Base-by-base conservation (phyloP, 2,888 invertebrate species). In the Drosophila incognita region DNA sequence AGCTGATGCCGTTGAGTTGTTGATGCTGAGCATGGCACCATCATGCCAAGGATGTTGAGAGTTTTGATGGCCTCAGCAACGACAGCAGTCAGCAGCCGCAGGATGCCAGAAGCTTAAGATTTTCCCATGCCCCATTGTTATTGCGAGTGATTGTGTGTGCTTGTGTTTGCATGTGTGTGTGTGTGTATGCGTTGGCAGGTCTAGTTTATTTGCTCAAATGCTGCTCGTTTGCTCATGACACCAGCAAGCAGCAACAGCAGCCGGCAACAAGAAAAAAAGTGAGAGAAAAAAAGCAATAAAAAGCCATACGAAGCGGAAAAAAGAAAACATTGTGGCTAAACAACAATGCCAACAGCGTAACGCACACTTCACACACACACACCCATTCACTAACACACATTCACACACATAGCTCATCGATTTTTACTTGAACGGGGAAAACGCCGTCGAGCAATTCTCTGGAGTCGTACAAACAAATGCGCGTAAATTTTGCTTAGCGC, bases 401-500 rank as follows among this genome's bases (percentile, higher is more conserved):
- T 60, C 52, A 53, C 60, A 36, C 54, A n/a, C 63, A 38, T 42
- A 53, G 51, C 75, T 62, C 87, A 86, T 86, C 89, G 85, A 86
- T 86, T 87, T 87, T 87, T 85, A 87, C 89, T 87, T 89, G 81
- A 87, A 68, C 54, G 67, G 64, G 74, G 27, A 57, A 49, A 83
- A 70, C 61, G 79, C 76, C 64, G 74, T 54, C 53, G 51, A 69
- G 76, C 71, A 75, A 81, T 75, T 81, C 89, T 78, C 85, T 69
- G 74, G 76, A 83, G 86, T 80, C 89, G 80, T 73, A 81, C 89
- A 89, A 86, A 86, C 89, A 91, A 90, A 87, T 80, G 86, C 82
- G 91, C 87, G 91, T 84, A 87, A 90, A 90, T 91, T 87, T 90
- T 74, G 89, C 91, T 90, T 90, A 84, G 90, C 83, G 81, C 83